A percentile compares a stretch with the other conserved stretches of the same genome.
Conservation (phyloP, 1,140 invertebrate species). For the Apis laboriosa region DNA sequence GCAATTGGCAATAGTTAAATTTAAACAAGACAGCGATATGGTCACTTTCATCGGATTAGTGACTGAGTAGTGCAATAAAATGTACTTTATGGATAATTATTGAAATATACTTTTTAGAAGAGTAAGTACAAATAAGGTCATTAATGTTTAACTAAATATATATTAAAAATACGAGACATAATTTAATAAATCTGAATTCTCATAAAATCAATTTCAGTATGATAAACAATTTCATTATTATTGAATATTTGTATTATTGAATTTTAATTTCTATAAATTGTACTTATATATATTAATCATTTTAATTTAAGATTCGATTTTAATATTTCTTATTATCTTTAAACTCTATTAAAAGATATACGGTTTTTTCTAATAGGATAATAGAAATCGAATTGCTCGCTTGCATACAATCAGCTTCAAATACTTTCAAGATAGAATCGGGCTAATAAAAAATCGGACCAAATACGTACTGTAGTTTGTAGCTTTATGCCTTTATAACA, state of each 20-base stretch:
- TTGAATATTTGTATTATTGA: constrained; percentile 18
- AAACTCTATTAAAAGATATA: constrained; percentile 19
- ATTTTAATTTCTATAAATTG: constrained; percentile 48
- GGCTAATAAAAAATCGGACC: constrained; percentile 69
- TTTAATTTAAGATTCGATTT: constrained; percentile 38
- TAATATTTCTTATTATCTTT: constrained; percentile 33
- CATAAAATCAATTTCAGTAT: constrained; percentile 5
- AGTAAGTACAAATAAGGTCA: constrained; percentile 71
- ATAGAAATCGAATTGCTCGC: constrained; percentile 31
- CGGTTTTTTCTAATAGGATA: constrained; percentile 28
- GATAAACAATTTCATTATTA: constrained; percentile 31
- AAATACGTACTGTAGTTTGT: constrained; percentile 65
- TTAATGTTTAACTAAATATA: constrained; percentile 45
- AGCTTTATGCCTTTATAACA: constrained; percentile 69
- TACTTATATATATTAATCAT: constrained; percentile 35
- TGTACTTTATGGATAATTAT: constrained; percentile 68
- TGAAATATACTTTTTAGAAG: constrained; percentile 50
- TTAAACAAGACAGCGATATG: constrained; percentile 36
- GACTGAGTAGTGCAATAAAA: constrained; percentile 73
- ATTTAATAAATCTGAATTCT: constrained; percentile 50
- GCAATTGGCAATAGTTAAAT: constrained; percentile 24
- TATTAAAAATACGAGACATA: constrained; percentile 13
- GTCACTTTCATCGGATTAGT: constrained; percentile 43
- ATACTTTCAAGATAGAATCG: constrained; percentile 56
- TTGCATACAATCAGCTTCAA: constrained; percentile 52